Conservation (phyloP, 2,797 vertebrate species). For the Bufotes viridis region DNA sequence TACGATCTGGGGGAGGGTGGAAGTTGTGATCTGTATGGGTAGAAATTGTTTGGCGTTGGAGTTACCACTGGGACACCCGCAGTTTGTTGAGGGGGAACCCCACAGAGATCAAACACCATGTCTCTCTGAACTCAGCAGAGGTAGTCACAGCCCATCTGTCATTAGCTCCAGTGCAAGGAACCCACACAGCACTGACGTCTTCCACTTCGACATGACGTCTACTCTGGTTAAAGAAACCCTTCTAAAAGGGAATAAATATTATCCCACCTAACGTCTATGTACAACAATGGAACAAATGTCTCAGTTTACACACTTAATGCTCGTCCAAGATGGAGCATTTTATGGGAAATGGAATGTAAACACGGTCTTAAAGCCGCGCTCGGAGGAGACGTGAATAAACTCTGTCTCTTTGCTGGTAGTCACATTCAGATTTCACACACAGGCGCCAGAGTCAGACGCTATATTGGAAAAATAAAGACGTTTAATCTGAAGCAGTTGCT, state of each 20-base stretch:
- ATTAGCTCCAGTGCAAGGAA: slow-evolving; percentile 15
- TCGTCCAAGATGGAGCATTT: slow-evolving; percentile 24
- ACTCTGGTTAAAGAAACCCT: background rate
- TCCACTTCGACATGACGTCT: slow-evolving; percentile 21
- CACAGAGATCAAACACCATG: slow-evolving; percentile 24
- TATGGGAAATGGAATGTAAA: slow-evolving; percentile 42
- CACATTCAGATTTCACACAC: slow-evolving; percentile 39
- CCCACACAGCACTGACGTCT: background rate
- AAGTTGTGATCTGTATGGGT: slow-evolving; percentile 43
- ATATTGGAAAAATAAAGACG: slow-evolving; percentile 47
- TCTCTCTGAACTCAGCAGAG: slow-evolving; percentile 52
- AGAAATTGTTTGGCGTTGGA: slow-evolving; percentile 36
- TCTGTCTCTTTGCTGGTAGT: slow-evolving; percentile 19
- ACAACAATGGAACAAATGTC: slow-evolving; percentile 46
- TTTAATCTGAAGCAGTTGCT: slow-evolving; percentile 54
- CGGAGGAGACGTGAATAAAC: background rate
- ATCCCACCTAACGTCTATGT: slow-evolving; percentile 25
- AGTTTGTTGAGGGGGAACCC: slow-evolving; percentile 43
- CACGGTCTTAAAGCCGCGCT: slow-evolving; percentile 23
- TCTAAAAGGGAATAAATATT: slow-evolving; percentile 35
- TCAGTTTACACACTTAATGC: slow-evolving; percentile 25
- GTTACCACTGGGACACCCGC: slow-evolving; percentile 41
- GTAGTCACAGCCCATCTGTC: slow-evolving; percentile 29
- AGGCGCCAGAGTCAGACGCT: slow-evolving; percentile 42
- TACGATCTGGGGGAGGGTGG: slow-evolving; percentile 15